Percentiles rank a stretch among this genome's conserved stretches.
phyloP scores from a whole-genome alignment of 2,888 invertebrate species.

The Apodemia zela region DNA sequence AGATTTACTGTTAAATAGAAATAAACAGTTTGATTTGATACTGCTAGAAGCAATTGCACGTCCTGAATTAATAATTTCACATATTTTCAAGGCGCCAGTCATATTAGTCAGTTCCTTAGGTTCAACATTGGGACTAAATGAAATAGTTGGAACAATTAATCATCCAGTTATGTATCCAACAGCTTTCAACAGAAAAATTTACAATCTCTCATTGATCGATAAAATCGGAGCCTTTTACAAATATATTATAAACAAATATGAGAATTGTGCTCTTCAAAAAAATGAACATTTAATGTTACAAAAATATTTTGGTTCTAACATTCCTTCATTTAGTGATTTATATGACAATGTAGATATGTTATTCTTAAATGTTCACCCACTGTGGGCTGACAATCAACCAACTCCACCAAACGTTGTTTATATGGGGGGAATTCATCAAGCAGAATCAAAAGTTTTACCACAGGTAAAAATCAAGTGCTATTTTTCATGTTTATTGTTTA shows the following conservation, averaged over 20 bases:
- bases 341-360: conserved; percentile 41
- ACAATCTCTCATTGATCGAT: conserved; percentile 39
- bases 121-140: conserved; percentile 19
- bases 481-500: too few species aligned
- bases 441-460: conserved; percentile 36
- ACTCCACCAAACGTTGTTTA: conserved; percentile 42
- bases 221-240: conserved; percentile 34
- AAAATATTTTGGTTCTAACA: conserved; percentile 33
- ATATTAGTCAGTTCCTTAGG: conserved; percentile 35
- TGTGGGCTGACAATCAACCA: conserved; percentile 45
- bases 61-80: conserved; percentile 28
- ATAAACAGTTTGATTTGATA: conserved; percentile 34
- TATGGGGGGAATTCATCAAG: conserved; percentile 46
- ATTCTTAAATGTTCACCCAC: conserved; percentile 42
- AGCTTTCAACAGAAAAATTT: conserved; percentile 28
- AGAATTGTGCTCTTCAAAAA: conserved; percentile 18
- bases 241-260: conserved; percentile 17
- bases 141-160: conserved; percentile 30
- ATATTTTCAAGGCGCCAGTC: too few species aligned
- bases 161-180: conserved; percentile 34
- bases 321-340: conserved; percentile 33
- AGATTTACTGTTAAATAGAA: conserved; percentile 33
- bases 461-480: conserved; percentile 32
- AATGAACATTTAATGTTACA: conserved; percentile 33
- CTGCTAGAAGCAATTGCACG: conserved; percentile 33